Conservation (phyloP, 2,797 vertebrate species). For the Semaprochilodus insignis region DNA sequence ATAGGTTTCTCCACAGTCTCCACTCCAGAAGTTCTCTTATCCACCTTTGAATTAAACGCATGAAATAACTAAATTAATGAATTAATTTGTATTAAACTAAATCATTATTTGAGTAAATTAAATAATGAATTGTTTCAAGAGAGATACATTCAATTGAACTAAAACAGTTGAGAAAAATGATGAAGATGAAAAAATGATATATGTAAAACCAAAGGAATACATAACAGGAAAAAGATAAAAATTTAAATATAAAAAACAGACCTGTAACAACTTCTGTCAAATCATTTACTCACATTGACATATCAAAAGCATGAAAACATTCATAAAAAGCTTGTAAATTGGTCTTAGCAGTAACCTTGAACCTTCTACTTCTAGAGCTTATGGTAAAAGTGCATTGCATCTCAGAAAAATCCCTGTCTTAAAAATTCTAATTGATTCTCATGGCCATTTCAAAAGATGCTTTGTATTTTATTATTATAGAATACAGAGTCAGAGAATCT, state of each 20-base stretch:
- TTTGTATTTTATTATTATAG: neutral
- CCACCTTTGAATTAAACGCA: constrained; percentile 33
- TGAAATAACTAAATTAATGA: constrained; percentile 9
- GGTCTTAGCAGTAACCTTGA: neutral
- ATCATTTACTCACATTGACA: too few species aligned
- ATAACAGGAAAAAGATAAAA: neutral
- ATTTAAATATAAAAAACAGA: neutral
- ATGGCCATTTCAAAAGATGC: neutral
- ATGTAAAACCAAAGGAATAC: neutral
- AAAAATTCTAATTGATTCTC: constrained; percentile 3
- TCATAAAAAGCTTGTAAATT: neutral
- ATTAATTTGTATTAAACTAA: too few species aligned
- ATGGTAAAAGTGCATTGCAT: neutral
- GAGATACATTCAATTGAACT: neutral
- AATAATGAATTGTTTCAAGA: neutral
- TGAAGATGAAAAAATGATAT: neutral
- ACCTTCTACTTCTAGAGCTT: neutral
- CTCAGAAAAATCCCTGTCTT: neutral
- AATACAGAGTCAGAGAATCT: neutral
- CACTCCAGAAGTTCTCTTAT: neutral
- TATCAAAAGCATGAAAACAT: too few species aligned
- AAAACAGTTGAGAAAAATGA: neutral
- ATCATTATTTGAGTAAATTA: too few species aligned
- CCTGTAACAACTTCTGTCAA: neutral
- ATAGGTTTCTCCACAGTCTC: neutral